phyloP scores from a whole-genome alignment of 2,797 vertebrate genomes.

The Balearica regulorum region DNA sequence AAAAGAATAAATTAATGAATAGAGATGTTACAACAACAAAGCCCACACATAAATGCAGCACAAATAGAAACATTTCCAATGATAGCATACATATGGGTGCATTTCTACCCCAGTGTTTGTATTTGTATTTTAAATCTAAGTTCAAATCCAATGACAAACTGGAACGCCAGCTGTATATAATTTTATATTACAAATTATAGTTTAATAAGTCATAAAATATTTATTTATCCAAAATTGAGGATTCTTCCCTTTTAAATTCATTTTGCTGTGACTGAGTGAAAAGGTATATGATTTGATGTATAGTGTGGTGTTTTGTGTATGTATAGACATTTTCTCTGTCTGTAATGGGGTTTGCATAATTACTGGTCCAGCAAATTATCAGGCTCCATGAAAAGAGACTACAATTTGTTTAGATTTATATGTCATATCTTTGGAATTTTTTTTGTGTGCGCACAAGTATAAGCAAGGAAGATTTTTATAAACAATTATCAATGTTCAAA shows the following conservation, averaged over 20 bases:
- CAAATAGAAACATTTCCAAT: not conserved
- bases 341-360: not conserved
- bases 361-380: not conserved
- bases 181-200: not conserved
- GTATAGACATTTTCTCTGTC: not conserved
- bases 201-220: not conserved
- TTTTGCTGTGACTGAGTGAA: not conserved
- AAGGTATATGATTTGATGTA: not conserved
- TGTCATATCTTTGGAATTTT: not conserved
- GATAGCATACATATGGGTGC: accelerated
- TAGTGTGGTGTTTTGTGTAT: not conserved
- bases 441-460: not conserved
- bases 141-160: not conserved
- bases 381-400: not conserved
- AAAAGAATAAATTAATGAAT: not conserved
- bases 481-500: not conserved
- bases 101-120: not conserved
- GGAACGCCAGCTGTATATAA: not conserved
- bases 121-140: not conserved
- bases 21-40: not conserved
- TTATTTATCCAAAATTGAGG: not conserved
- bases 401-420: not conserved
- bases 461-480: not conserved
- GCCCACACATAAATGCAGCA: not conserved
- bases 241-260: not conserved